Base-by-base conservation (phyloP, 1,140 invertebrate species). In the Heliconius himera region DNA sequence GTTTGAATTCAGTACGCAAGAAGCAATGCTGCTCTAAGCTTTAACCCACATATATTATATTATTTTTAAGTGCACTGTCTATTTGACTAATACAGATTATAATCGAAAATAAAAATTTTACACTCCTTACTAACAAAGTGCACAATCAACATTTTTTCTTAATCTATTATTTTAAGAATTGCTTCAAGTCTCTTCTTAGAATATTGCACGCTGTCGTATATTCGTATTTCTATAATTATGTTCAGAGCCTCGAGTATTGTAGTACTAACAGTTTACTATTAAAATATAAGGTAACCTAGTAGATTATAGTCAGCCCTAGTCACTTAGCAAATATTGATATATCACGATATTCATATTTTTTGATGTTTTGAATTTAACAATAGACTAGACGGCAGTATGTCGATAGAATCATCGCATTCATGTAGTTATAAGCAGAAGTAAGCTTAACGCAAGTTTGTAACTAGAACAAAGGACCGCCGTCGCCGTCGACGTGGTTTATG, bases 291-390 rank as follows among this genome's bases (percentile, higher is more conserved):
- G 26, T 66, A 66, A 66, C 26, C 22, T 56, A 9, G 60, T 66
- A 66, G 60, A 66, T 29, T 29, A 77, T 81, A 77, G 73, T 56
- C 49, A 74, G 36, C 66, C 33, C 56, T 36, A 33, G 71, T 79
- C 82, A 84, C 79, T 77, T 85, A 84, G 79, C 60, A 79, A 81
- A 70, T 78, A 80, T 82, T 80, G 56, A 77, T 75, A 74, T 84
- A 85, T 87, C 81, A 89, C 90, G 87, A 90, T 93, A 93, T 93
- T 94, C 92, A 94, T 94, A 94, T 93, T 93, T 94, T 93, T 93
- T 90, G 89, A 84, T 80, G 72, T 77, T 82, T 70, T 70, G 76
- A 83, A 82, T 54, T 73, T 72, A 54, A 81, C 38, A 74, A n/a
- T 81, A 81, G 73, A 78, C 29, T 78, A 78, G 41, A 72, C 41